Evolutionary conservation across 2,888 invertebrate genomes (phyloP).

Genomic region (Spilosoma lubricipeda): DNA sequence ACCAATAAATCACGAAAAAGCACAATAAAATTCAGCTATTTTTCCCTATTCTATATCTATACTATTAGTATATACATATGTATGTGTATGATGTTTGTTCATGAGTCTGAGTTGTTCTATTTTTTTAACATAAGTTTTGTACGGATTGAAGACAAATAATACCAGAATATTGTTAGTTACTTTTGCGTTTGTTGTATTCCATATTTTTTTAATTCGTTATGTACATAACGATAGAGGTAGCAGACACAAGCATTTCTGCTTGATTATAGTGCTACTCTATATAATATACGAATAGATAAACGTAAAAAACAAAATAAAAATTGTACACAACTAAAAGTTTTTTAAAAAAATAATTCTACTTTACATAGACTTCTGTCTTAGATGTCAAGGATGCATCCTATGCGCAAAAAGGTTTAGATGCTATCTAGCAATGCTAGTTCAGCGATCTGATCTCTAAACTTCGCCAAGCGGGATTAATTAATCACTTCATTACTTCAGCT

Average conservation of each 20-base stretch:
- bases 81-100: slow-evolving; percentile 30
- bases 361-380: no score
- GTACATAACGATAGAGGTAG: no score
- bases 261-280: no score
- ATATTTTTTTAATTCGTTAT: no score
- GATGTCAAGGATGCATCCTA: no score
- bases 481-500: not conserved
- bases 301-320: no score
- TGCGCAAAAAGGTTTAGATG: no score
- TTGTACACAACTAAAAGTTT: no score
- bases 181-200: not conserved
- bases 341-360: no score
- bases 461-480: not conserved
- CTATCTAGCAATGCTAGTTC: not conserved
- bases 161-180: no score
- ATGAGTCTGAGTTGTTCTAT: slow-evolving; percentile 15
- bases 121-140: not conserved
- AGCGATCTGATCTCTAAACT: not conserved
- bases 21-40: slow-evolving; percentile 42
- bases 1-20: slow-evolving; percentile 41
- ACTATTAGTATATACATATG: slow-evolving; percentile 24
- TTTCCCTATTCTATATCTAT: slow-evolving; percentile 27
- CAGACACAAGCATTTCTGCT: no score
- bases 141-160: not conserved
- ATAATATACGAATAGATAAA: no score